Percentiles rank a stretch among this genome's conserved stretches.
These are phyloP conservation scores for Poeciliopsis occidentalis DNA, from an alignment of 2,113 vertebrate species.

Conservation along the genomic window DNA sequence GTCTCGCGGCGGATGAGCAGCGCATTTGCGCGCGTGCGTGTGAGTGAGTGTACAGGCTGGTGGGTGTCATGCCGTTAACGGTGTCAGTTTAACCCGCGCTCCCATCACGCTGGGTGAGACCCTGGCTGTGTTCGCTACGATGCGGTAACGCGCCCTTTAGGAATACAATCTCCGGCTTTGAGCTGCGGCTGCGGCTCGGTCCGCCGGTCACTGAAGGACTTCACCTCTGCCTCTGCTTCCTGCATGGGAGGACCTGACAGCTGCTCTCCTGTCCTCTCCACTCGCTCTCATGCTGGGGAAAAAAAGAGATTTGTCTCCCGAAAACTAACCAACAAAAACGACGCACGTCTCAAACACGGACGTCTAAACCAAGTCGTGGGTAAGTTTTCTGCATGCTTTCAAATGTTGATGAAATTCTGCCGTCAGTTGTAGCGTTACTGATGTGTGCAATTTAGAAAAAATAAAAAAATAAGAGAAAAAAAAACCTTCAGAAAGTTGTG, in stretches of 20 bases:
- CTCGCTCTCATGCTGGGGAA: background rate
- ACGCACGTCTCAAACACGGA: constrained; percentile 21
- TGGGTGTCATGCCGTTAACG: constrained; percentile 58
- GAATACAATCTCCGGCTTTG: constrained; percentile 24
- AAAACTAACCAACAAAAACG: constrained; percentile 1
- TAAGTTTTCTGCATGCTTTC: too few relatives aligned
- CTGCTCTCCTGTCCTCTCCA: constrained; percentile 9
- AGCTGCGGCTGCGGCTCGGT: constrained; percentile 49
- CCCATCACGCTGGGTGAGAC: constrained; percentile 44
- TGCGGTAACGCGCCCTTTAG: constrained; percentile 34
- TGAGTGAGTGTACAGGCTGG: background rate
- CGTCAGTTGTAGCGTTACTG: too few relatives aligned
- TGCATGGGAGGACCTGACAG: constrained; percentile 24
- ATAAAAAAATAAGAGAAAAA: too few relatives aligned
- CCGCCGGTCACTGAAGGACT: constrained; percentile 54
- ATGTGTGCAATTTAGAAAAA: too few relatives aligned
- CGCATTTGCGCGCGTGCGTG: too few relatives aligned
- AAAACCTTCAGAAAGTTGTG: too few relatives aligned
- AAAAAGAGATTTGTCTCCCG: background rate
- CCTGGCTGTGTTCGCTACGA: constrained; percentile 23
- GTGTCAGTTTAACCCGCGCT: constrained; percentile 52
- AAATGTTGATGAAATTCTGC: too few relatives aligned
- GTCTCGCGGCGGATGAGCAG: too few relatives aligned
- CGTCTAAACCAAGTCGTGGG: too few relatives aligned
- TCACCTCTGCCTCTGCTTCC: constrained; percentile 28